Evolutionary conservation across 2,888 invertebrate genomes (phyloP).

Genomic region (Opisthograptis luteolata): DNA sequence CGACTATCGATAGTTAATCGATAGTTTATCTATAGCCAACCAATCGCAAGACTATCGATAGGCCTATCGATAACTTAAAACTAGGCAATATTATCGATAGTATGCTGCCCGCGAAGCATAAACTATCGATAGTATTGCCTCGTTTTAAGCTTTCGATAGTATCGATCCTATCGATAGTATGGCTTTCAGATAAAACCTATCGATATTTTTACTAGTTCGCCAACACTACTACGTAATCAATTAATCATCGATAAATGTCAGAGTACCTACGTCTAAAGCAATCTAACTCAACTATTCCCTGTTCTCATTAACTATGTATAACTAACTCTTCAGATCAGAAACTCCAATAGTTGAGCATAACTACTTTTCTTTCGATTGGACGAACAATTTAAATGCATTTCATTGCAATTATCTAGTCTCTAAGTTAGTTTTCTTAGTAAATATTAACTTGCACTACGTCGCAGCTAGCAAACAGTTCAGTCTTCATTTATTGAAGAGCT

Average conservation of each 20-base stretch:
- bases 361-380: constrained; percentile 22
- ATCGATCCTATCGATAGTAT: no score
- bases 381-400: constrained; percentile 20
- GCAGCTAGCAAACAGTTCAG: background rate
- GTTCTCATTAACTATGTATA: constrained; percentile 5
- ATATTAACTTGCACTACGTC: background rate
- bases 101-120: no score
- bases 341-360: constrained; percentile 9
- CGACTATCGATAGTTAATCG: no score
- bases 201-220: no score
- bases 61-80: no score
- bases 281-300: background rate
- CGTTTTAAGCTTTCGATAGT: no score
- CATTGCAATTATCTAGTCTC: constrained; percentile 22
- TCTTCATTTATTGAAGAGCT: background rate
- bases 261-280: background rate
- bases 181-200: no score
- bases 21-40: no score
- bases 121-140: no score
- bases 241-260: background rate
- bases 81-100: no score
- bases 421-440: constrained; percentile 16
- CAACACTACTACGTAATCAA: no score
- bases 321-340: constrained; percentile 5
- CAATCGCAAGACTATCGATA: no score